These are phyloP conservation scores for Notothenia rossii DNA, from an alignment of 2,113 vertebrate species.

Conservation along the genomic window DNA sequence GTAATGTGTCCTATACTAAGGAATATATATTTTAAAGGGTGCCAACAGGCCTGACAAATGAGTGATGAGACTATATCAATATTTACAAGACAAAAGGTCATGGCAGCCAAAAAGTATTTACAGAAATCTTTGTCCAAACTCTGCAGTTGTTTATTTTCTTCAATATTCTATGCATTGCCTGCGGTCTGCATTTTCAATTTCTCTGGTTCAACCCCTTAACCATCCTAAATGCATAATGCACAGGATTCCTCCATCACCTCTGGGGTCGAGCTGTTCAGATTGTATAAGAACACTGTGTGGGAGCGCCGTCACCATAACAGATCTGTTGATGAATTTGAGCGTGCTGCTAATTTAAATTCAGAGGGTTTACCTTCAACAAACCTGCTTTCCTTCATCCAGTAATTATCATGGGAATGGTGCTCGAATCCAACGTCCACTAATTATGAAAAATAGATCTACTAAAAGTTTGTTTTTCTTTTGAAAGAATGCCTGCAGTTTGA, in stretches of 20 bases:
- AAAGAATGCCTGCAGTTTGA: slow-evolving; percentile 16
- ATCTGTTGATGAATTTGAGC: slow-evolving; percentile 38
- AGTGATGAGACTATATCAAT: no score
- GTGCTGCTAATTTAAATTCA: slow-evolving; percentile 58
- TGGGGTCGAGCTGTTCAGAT: slow-evolving; percentile 30
- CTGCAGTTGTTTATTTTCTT: slow-evolving; percentile 26
- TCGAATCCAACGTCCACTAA: slow-evolving; percentile 41
- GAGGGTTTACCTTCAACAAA: slow-evolving; percentile 27
- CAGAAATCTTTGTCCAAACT: slow-evolving; percentile 25
- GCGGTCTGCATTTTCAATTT: slow-evolving; percentile 26
- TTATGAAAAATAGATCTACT: slow-evolving; percentile 41
- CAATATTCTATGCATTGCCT: slow-evolving; percentile 40
- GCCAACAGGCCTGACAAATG: no score
- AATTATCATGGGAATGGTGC: slow-evolving; percentile 24
- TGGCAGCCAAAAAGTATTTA: no score
- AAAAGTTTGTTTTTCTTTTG: background rate
- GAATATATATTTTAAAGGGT: no score
- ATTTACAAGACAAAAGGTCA: no score
- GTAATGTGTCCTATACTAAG: no score
- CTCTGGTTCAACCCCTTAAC: slow-evolving; percentile 34
- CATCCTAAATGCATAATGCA: slow-evolving; percentile 59
- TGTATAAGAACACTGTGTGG: slow-evolving; percentile 31
- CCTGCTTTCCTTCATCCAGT: slow-evolving; percentile 22
- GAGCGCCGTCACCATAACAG: slow-evolving; percentile 6
- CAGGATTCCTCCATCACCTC: slow-evolving; percentile 46